Conservation (phyloP, 2,888 invertebrate species). For the Acheta domesticus region DNA sequence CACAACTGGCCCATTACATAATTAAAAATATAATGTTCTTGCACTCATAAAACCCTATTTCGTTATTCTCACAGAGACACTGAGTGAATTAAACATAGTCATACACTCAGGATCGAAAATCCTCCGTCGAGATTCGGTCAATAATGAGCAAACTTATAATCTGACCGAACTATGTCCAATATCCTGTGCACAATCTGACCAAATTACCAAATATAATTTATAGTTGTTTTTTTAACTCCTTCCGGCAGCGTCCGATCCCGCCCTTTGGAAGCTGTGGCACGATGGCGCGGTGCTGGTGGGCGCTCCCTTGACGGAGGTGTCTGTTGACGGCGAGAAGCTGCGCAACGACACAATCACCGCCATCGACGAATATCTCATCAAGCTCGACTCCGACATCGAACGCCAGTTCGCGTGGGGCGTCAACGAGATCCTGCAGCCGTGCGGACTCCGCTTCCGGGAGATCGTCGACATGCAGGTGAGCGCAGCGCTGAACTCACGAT, state of each 20-base stretch:
- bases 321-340: neutral
- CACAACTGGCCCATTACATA: no score
- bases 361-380: neutral
- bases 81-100: no score
- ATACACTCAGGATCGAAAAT: no score
- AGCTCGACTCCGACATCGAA: neutral
- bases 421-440: neutral
- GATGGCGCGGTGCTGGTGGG: neutral
- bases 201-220: no score
- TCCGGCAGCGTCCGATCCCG: neutral
- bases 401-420: neutral
- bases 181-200: no score
- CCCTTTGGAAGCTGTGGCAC: neutral
- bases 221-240: no score
- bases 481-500: neutral
- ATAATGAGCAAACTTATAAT: no score
- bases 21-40: no score
- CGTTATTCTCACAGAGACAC: no score
- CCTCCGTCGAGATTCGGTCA: no score
- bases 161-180: no score
- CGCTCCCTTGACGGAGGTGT: neutral
- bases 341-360: neutral
- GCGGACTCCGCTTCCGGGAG: neutral
- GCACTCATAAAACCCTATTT: no score
- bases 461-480: neutral